Base-by-base conservation (phyloP, 2,113 vertebrate species). In the Etia nguti region DNA sequence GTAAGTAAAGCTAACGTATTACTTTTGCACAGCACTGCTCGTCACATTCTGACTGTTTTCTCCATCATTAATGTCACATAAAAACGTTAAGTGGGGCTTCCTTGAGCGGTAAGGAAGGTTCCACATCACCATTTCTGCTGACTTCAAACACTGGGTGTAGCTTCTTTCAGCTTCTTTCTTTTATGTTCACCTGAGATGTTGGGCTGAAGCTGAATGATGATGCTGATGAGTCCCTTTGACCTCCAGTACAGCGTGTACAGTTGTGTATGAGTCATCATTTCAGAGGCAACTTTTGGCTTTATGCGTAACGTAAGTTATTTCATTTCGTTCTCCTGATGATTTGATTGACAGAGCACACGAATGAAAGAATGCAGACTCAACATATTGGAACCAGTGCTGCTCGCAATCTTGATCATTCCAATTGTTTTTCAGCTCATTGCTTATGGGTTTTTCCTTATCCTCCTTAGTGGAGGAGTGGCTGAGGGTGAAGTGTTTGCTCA, bases 401-500 rank as follows among this genome's bases (percentile, higher is more conserved):
- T 79, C 77, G 46, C 73, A 41, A 7, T 82, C 55, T 55, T 84
- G 31, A 43, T 86, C n/a, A 24, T 75, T 13, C 4, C 36, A 62
- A 79, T 93, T 92, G 85, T 92, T 91, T 90, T 62, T 59, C 70
- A 84, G 84, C 79, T 43, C 34, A 70, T 77, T 86, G 82, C 88
- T 87, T 83, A 60, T 59, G 18, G 52, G 70, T 80, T 75, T 79
- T 83, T 83, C 82, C 81, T 84, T 80, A 79, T 92, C 84, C 73
- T 90, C 31, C 89, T 89, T 81, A 65, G 83, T 87, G 77, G 89
- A 80, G 55, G 81, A 89, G 90, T 84, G 88, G 89, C 90, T 90
- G 24, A 86, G 46, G 80, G 73, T 20, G 60, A 94, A 96, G 87
- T 95, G 95, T 95, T 91, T 90, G 88, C 94, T 95, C 94, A 95